A percentile compares a stretch with the other conserved stretches of the same genome.
These are phyloP conservation scores for Crotalus viridis DNA, from an alignment of 2,113 vertebrate species.

Conservation along the genomic window DNA sequence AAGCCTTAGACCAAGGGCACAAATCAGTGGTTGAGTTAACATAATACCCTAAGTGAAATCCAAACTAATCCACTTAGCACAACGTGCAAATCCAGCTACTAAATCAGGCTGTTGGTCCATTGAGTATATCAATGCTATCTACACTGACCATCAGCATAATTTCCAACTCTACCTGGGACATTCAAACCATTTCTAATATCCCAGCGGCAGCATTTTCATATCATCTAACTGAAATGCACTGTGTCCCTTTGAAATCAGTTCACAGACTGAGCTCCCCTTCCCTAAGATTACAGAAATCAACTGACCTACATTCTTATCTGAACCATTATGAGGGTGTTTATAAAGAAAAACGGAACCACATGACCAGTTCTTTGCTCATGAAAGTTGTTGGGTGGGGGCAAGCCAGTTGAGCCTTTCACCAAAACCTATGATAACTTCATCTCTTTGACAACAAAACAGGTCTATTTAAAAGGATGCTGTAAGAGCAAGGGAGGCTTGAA, in stretches of 20 bases:
- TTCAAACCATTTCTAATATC: not conserved
- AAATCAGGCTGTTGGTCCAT: not conserved
- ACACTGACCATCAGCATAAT: not conserved
- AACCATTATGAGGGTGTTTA: not conserved
- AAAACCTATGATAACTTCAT: constrained; percentile 11
- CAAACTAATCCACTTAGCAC: not conserved
- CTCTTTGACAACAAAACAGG: not conserved
- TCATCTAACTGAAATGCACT: not conserved
- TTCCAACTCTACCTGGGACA: not conserved
- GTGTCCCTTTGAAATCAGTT: not conserved
- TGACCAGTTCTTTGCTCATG: not conserved
- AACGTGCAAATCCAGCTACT: not conserved
- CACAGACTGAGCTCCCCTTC: not conserved
- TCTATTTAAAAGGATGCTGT: not conserved
- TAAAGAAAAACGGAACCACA: not conserved
- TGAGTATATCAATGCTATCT: not conserved
- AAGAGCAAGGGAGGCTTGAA: not conserved
- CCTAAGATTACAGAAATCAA: not conserved
- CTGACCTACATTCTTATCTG: not conserved
- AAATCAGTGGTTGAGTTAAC: not conserved
- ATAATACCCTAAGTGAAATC: not conserved
- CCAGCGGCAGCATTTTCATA: not conserved
- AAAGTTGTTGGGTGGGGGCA: not conserved
- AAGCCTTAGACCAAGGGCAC: not conserved
- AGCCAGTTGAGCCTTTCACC: not conserved